Evolutionary conservation across 2,113 vertebrate species (phyloP).

Genomic region (Festucalex cinctus): DNA sequence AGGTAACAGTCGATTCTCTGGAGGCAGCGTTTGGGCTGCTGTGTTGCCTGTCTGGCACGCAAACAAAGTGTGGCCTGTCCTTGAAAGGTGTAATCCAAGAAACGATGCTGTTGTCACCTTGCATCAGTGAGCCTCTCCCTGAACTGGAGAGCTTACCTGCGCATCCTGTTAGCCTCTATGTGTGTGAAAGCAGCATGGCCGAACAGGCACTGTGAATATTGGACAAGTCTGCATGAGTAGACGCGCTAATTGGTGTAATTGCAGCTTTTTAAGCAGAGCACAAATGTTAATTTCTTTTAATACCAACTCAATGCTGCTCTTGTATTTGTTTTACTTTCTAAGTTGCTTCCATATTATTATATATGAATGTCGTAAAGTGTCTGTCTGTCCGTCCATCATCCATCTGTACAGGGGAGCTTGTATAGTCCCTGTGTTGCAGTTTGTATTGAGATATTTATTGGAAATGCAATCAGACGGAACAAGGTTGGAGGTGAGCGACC

Average conservation of each 20-base stretch:
- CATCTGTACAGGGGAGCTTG: no score
- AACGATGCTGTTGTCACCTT: slow-evolving; percentile 19
- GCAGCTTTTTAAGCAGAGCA: no score
- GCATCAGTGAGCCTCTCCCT: slow-evolving; percentile 34
- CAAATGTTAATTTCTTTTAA: no score
- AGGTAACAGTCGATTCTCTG: slow-evolving; percentile 34
- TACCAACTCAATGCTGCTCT: no score
- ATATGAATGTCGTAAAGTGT: no score
- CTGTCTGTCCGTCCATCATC: no score
- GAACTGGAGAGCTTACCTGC: slow-evolving; percentile 11
- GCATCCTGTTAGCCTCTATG: slow-evolving; percentile 9
- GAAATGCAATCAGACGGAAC: neutral
- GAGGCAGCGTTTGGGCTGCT: slow-evolving; percentile 23
- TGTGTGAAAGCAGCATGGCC: neutral
- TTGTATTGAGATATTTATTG: neutral
- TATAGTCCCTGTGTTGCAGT: no score
- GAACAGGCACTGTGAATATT: neutral
- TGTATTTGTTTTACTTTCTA: no score
- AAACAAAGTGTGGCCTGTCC: slow-evolving; percentile 39
- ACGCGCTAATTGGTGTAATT: slow-evolving; percentile 2
- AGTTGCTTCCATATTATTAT: no score
- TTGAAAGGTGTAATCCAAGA: slow-evolving; percentile 44
- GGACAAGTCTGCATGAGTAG: neutral
- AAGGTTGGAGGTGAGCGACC: neutral
- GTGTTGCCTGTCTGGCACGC: slow-evolving; percentile 34